phyloP scores from a whole-genome alignment of 2,113 vertebrate genomes.

The Callorhinus ursinus region DNA sequence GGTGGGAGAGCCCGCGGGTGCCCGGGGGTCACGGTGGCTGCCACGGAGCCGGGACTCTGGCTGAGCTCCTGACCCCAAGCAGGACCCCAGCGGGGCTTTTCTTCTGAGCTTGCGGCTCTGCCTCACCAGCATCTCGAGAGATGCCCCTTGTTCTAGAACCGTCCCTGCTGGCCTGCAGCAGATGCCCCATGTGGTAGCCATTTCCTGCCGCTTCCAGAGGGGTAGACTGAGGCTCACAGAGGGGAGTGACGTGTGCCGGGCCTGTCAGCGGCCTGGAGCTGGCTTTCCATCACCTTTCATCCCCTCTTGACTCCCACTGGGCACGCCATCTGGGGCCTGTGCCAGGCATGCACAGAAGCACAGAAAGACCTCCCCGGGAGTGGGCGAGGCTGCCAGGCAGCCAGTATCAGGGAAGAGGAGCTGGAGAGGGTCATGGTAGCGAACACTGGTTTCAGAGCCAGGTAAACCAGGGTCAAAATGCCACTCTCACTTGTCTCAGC shows the following conservation, averaged over 20 bases:
- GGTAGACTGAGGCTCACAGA: neutral
- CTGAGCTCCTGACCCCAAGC: accelerated
- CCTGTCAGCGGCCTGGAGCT: neutral
- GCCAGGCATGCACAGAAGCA: neutral
- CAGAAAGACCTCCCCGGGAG: neutral
- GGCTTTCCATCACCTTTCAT: neutral
- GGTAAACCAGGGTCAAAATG: too few species aligned
- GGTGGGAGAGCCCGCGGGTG: accelerated
- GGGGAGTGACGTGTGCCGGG: accelerated
- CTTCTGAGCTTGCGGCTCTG: neutral
- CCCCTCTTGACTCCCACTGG: too few species aligned
- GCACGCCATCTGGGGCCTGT: accelerated
- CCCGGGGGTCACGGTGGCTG: accelerated
- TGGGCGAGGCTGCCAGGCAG: too few species aligned
- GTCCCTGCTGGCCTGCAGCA: neutral
- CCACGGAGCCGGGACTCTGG: accelerated
- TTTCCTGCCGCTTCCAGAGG: too few species aligned
- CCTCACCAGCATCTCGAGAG: neutral
- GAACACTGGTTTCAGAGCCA: neutral
- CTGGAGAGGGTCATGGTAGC: accelerated
- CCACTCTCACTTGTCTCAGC: neutral
- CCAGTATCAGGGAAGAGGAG: accelerated
- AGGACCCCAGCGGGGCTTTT: neutral
- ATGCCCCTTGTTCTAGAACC: neutral
- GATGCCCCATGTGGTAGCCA: accelerated